Base-by-base conservation (phyloP, 2,797 vertebrate species). In the Arnoldichthys spilopterus region DNA sequence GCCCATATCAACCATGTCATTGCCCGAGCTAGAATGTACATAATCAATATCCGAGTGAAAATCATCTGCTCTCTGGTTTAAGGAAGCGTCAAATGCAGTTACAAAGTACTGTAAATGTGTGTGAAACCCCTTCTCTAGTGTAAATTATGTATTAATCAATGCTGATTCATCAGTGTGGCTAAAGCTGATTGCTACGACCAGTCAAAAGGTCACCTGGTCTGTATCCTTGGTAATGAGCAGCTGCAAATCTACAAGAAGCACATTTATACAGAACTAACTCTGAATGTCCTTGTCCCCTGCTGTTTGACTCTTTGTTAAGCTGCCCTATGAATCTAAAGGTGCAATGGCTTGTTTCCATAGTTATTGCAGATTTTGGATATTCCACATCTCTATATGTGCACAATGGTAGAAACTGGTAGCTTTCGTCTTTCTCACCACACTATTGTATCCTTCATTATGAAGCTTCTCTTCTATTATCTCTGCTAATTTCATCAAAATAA, bases 191-290 rank as follows among this genome's bases (percentile, higher is more conserved):
- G 54, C 12, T 66, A 72, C 75, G 47, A 40, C 51, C 34, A 76
- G 66, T 71, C 63, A 47, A 79, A 83, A 76, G 73, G 81, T 83
- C 76, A 81, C 51, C 54, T 73, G 72, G 62, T 54, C 73, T 53
- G 72, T 43, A n/a, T 59, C 59, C 63, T 74, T 59, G 58, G 32
- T 71, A 67, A 76, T 71, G 64, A 71, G 78, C 76, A 53, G 53
- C 76, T 79, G 58, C 56, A 73, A 72, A 79, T 81, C 76, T 53
- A 32, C 32, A 58, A 76, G 54, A 66, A 83, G 68, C 78, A 63
- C 54, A 59, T 81, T 82, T 76, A 66, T 72, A 53, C 56, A 32
- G 56, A 66, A 56, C 37, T 71, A n/a, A 30, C 54, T 11, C 13
- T 12, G 26, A 30, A 54, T 8, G 72, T 73, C 45, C 72, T 43